Conservation (phyloP, 1,140 invertebrate genomes). For the Trypoxylus dichotomus region DNA sequence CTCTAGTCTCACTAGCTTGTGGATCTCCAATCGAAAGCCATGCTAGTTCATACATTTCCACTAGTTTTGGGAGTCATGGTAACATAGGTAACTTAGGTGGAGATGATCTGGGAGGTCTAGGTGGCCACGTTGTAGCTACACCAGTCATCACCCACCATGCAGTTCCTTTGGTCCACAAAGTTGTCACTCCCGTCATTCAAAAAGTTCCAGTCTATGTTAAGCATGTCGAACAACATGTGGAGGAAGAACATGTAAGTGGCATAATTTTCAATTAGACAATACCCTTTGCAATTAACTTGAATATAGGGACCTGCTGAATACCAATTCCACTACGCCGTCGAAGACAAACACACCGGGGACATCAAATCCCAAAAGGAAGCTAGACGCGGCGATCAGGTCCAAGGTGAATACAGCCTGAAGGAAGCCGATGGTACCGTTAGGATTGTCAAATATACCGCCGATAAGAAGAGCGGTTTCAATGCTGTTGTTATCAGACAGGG, state of each 20-base stretch:
- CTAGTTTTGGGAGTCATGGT: background rate
- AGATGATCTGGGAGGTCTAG: background rate
- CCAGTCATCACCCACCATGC: background rate
- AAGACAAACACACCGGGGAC: slow-evolving; percentile 19
- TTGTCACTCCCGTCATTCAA: background rate
- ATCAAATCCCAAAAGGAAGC: slow-evolving; percentile 1
- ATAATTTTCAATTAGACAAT: background rate
- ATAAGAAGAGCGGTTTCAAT: background rate
- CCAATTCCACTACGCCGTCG: background rate
- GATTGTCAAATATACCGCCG: slow-evolving; percentile 5
- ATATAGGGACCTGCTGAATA: slow-evolving; percentile 4
- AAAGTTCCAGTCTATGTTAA: background rate
- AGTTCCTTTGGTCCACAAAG: background rate
- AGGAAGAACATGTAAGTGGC: background rate
- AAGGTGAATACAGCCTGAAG: slow-evolving; percentile 18
- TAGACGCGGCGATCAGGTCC: background rate
- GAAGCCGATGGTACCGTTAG: slow-evolving; percentile 14
- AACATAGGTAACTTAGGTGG: background rate
- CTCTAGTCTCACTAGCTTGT: background rate
- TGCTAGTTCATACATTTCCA: background rate
- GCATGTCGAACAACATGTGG: background rate
- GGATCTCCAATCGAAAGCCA: background rate
- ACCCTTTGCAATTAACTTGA: background rate
- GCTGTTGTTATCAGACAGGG: slow-evolving; percentile 6
- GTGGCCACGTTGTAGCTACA: background rate